These are phyloP conservation scores for Leptopterna dolabrata DNA, from an alignment of 2,888 invertebrate species.

Conservation along the genomic window DNA sequence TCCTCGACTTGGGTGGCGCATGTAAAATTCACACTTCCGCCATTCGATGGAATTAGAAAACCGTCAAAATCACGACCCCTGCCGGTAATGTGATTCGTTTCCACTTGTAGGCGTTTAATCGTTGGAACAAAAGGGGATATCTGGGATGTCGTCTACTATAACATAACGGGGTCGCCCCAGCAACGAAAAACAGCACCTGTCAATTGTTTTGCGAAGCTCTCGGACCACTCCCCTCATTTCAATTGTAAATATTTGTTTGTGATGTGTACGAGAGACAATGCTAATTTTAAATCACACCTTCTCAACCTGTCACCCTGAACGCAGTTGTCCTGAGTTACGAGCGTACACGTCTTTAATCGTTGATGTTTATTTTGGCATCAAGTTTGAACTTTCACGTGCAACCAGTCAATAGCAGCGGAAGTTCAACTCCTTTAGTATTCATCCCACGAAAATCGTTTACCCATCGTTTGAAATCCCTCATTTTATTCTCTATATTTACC, in stretches of 20 bases:
- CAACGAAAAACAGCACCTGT: neutral
- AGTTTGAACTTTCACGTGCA: too few relatives aligned
- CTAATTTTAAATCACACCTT: neutral
- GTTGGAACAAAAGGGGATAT: neutral
- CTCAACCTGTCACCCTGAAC: neutral
- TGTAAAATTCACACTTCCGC: neutral
- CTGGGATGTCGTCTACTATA: neutral
- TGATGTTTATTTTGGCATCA: too few relatives aligned
- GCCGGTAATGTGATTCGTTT: neutral
- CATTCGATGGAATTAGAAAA: neutral
- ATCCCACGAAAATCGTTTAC: too few relatives aligned
- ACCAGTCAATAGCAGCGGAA: too few relatives aligned
- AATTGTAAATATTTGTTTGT: neutral
- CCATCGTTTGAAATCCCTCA: too few relatives aligned
- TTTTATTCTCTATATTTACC: too few relatives aligned
- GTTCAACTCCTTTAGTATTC: too few relatives aligned
- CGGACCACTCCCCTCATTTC: neutral
- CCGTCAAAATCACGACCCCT: neutral
- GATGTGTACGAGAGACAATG: neutral
- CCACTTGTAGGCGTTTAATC: neutral
- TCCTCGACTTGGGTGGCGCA: neutral
- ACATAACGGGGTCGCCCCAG: neutral
- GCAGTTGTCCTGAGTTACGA: neutral
- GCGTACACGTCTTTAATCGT: too few relatives aligned
- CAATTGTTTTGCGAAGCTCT: neutral